phyloP scores from a whole-genome alignment of 2,113 vertebrate species.

The Philantomba maxwellii region DNA sequence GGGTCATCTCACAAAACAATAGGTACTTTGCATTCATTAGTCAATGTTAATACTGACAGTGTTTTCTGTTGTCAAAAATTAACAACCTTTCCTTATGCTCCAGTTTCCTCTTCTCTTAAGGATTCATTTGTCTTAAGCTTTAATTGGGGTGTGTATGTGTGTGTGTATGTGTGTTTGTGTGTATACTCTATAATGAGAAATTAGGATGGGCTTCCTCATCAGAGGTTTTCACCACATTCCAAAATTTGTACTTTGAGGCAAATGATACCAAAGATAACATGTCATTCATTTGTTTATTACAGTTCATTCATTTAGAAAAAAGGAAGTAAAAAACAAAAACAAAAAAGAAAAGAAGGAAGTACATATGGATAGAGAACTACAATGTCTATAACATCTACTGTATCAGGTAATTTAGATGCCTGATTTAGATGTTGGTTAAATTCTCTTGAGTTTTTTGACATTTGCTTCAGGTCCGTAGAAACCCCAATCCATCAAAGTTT shows the following conservation, averaged over 20 bases:
- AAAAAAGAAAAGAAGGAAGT: not conserved
- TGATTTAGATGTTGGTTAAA: not conserved
- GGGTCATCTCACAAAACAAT: not conserved
- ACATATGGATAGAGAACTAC: not conserved
- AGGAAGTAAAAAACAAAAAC: not conserved
- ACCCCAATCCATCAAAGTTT: not conserved
- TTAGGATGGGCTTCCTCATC: not conserved
- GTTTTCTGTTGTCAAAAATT: not conserved
- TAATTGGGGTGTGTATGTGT: not conserved
- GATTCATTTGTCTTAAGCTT: not conserved
- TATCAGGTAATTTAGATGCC: not conserved
- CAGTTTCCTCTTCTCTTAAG: not conserved
- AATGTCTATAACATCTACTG: not conserved
- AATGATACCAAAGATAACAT: not conserved
- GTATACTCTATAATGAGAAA: not conserved
- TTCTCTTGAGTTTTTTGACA: not conserved
- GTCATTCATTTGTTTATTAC: not conserved
- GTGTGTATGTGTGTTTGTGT: not conserved
- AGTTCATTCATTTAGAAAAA: not conserved
- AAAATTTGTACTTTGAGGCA: not conserved
- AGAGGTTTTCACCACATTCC: not conserved
- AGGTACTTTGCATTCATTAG: not conserved
- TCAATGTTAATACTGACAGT: not conserved
- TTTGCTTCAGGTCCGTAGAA: not conserved
- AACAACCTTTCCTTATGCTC: not conserved